Base-by-base conservation (phyloP, 1,140 invertebrate species). In the Varroa destructor region DNA sequence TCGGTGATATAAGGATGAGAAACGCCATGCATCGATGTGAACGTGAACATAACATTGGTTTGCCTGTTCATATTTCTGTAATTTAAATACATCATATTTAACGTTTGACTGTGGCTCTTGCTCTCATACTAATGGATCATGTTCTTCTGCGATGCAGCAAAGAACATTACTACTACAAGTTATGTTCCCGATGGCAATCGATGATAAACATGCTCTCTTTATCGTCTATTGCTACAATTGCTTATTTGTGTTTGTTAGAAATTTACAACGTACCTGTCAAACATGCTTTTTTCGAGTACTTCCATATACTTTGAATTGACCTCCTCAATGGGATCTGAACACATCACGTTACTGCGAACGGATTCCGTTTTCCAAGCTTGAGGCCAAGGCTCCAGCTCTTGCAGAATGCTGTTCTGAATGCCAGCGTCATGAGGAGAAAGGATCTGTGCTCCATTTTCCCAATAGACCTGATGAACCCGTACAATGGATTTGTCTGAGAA, bases 11-110 rank as follows among this genome's bases (percentile, higher is more conserved):
- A 96, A 8, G 84, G 79, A 78, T 90, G 88, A 0, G 93, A 93
- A 14, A 99, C 94, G 42, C 97, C 97, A 80, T 99, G 97, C 89
- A 99, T 94, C 0, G 96, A 89, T 57, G 93, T 97, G 76, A 97
- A 98, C 0, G 89, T 88, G 74, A 91, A 87, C 75, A 84, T 84
- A 3, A 93, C 46, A 3, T 77, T 40, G 81, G 78, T 1, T 85
- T 78, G 25, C 43, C 37, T 6, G 56, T 51, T 51, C 8, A 51
- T 51, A 5, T 51, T 51, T 51, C 46, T 51, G 46, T 8, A 51
- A 8, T 51, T 51, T 51, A 51, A 51, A 5, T 51, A 51, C 25
- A 25, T 25, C 25, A 25, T 25, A 25, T 25, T 25, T 25, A 25
- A 25, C 25, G 25, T 25, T 25, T 25, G 25, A 25, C 25, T 25